Base-by-base conservation (phyloP, 1,140 invertebrate genomes). In the Paracyclopina nana region DNA sequence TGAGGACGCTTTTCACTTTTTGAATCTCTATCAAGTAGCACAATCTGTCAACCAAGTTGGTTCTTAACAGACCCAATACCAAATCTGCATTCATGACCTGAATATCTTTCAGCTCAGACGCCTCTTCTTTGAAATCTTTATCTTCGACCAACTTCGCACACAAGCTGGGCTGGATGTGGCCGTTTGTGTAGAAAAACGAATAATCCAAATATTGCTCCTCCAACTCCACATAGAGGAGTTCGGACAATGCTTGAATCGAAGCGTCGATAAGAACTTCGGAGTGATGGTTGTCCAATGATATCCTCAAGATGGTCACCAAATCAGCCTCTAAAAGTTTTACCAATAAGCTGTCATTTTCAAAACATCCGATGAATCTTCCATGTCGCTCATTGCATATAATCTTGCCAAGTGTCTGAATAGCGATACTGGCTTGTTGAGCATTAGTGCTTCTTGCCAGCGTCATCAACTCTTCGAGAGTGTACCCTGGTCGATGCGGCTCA, bases 401-500 rank as follows among this genome's bases (percentile, higher is more conserved):
- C 52, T 82, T 79, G 6, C 76, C 77, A 20, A 92, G 64, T 0
- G 79, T 79, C 26, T 75, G 74, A 27, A 91, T 62, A 12, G 83
- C 80, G 31, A 81, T 68, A 2, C 77, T 72, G 56, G 81, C 73
- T 62, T 94, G 87, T 58, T 87, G 83, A 25, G 70, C 62, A 42
- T 69, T 70, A 57, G 61, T 76, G 60, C 68, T 79, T 65, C 68
- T 76, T 70, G 60, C 68, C 2, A 91, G 62, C 55, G 80, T 75
- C 58, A 88, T 74, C 0, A 94, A 63, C 68, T 94, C 87, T 57
- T 80, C 78, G 1, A 94, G 59, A 1, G 80, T 78, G 60, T 92
- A 94, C 0, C 86, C 86, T 14, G 86, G 78, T 58, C 85, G 72
- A 57, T 85, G 78, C 20, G 83, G 79, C 64, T 94, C 86, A 57